Conservation (phyloP, 1,140 invertebrate species). For the Atta colombica region DNA sequence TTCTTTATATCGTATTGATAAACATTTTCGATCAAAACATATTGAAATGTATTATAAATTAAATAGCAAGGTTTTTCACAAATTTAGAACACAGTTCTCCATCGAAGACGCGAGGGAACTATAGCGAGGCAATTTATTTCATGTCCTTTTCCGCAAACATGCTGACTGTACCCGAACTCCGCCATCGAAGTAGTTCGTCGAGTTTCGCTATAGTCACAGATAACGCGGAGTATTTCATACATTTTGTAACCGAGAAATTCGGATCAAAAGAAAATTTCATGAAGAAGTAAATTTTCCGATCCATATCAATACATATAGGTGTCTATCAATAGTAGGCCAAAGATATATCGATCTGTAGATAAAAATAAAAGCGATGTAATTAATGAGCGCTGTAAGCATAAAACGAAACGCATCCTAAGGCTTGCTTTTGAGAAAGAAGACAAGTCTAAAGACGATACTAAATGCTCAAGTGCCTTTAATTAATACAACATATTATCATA, state of each 20-base stretch:
- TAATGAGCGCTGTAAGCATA: too few relatives aligned
- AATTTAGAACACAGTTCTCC: background rate
- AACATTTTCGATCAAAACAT: background rate
- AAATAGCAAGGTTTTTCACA: constrained; percentile 2
- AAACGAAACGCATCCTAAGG: background rate
- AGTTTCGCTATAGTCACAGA: background rate
- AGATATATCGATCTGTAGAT: too few relatives aligned
- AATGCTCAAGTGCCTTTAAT: background rate
- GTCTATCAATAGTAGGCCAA: too few relatives aligned
- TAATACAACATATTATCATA: background rate
- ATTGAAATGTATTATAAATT: background rate
- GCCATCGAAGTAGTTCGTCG: constrained; percentile 15
- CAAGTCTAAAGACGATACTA: background rate
- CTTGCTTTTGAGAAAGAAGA: background rate
- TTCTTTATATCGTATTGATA: background rate
- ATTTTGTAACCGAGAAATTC: background rate
- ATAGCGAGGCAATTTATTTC: constrained; percentile 37
- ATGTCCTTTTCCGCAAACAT: constrained; percentile 7
- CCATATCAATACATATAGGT: too few relatives aligned
- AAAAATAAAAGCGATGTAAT: too few relatives aligned
- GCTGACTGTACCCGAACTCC: constrained; percentile 11
- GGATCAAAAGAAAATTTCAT: too few relatives aligned
- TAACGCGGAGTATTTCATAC: constrained; percentile 11
- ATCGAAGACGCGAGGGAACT: background rate
- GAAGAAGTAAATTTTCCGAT: too few relatives aligned